These are phyloP conservation scores for Drosophila dunni DNA, from an alignment of 1,140 invertebrate species.

Conservation along the genomic window DNA sequence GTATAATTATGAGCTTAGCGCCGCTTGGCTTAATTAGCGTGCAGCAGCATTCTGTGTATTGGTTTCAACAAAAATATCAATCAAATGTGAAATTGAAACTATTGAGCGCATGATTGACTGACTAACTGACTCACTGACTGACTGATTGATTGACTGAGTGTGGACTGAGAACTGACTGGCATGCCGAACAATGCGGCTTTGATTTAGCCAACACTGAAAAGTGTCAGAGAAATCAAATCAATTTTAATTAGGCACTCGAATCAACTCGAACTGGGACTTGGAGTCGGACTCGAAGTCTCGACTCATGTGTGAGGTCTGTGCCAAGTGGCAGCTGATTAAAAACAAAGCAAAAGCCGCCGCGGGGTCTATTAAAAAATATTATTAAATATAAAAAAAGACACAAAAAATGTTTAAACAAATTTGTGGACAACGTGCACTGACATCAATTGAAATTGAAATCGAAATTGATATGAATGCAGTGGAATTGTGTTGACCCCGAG, in stretches of 20 bases:
- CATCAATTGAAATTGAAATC: constrained; percentile 44
- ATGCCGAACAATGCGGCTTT: constrained; percentile 79
- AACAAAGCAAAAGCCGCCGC: constrained; percentile 61
- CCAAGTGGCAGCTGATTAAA: constrained; percentile 81
- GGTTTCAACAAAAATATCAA: constrained; percentile 82
- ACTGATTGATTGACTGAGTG: constrained; percentile 42
- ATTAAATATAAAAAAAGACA: too few species aligned
- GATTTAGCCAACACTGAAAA: constrained; percentile 68
- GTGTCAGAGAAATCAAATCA: constrained; percentile 83
- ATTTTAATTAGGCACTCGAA: constrained; percentile 79
- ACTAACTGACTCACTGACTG: constrained; percentile 42
- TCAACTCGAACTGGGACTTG: constrained; percentile 32
- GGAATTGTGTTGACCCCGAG: constrained; percentile 51
- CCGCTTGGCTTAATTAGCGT: constrained; percentile 77
- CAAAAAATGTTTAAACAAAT: constrained; percentile 60
- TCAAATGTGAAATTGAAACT: constrained; percentile 83
- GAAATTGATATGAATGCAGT: constrained; percentile 55
- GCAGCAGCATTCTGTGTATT: constrained; percentile 61
- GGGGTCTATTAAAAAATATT: constrained; percentile 32
- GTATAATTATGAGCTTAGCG: constrained; percentile 84
- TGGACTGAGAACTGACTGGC: constrained; percentile 53
- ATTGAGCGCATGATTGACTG: constrained; percentile 69
- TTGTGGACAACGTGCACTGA: constrained; percentile 60
- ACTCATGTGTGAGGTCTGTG: constrained; percentile 50
- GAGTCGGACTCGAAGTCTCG: constrained; percentile 27